A percentile compares a stretch with the other conserved stretches of the same genome.
Evolutionary conservation across 2,113 vertebrate genomes (phyloP).

Genomic region (Leptocoma aspasia): DNA sequence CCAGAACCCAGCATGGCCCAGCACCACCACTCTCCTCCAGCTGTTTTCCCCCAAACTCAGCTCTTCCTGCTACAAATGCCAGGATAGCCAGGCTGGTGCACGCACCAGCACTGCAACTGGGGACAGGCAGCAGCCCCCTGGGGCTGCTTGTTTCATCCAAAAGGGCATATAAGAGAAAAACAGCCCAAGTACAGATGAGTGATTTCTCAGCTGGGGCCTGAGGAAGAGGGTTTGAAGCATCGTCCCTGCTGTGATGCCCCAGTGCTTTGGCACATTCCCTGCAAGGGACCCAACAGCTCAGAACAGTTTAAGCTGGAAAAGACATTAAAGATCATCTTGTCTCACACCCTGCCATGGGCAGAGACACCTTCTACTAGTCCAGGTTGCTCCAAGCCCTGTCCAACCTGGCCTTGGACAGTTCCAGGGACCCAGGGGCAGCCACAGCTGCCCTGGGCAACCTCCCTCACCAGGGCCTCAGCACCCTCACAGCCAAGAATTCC

Average conservation of each 20-base stretch:
- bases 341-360: background rate
- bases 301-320: background rate
- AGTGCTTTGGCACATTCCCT: background rate
- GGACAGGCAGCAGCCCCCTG: background rate
- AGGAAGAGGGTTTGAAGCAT: background rate
- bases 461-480: background rate
- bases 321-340: background rate
- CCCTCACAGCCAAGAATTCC: background rate
- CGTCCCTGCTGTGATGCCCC: background rate
- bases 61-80: background rate
- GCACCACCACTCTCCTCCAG: background rate
- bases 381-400: fast-evolving
- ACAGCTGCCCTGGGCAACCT: background rate
- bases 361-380: background rate
- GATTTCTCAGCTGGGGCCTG: background rate
- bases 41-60: background rate
- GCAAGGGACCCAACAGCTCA: background rate
- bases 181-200: background rate
- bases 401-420: background rate
- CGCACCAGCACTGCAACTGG: background rate
- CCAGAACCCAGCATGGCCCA: fast-evolving
- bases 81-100: background rate
- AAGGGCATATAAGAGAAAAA: background rate
- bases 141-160: background rate
- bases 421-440: background rate